Conservation (phyloP, 1,140 invertebrate genomes). For the Pentalonia nigronervosa region DNA sequence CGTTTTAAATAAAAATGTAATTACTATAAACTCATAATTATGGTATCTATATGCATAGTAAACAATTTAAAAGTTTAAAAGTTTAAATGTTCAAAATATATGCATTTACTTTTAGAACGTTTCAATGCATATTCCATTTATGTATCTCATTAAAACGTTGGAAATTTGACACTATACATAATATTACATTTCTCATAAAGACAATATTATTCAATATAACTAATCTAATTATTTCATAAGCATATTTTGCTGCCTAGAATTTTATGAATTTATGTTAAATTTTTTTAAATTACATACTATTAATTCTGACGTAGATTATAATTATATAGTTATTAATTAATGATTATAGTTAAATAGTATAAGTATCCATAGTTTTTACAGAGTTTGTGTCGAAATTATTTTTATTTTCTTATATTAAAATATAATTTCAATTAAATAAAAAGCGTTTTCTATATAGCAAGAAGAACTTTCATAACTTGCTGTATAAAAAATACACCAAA, state of each 20-base stretch:
- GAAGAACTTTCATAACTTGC: slow-evolving; percentile 26
- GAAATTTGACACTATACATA: background rate
- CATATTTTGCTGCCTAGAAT: background rate
- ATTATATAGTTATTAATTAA: background rate
- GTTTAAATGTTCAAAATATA: background rate
- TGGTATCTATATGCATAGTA: background rate
- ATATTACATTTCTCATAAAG: too few species aligned
- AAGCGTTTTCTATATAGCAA: background rate
- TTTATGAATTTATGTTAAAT: background rate
- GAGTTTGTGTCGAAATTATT: background rate
- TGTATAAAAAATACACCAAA: slow-evolving; percentile 25
- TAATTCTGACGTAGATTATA: background rate
- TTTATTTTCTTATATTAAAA: slow-evolving; percentile 15
- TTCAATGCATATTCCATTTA: background rate
- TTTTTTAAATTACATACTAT: background rate
- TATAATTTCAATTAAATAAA: slow-evolving; percentile 30
- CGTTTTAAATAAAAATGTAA: background rate
- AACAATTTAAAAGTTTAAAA: background rate
- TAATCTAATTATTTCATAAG: background rate
- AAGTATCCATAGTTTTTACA: background rate
- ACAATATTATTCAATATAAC: background rate
- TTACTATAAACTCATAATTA: background rate
- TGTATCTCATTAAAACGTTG: background rate
- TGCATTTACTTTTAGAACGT: background rate
- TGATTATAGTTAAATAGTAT: background rate